phyloP scores from a whole-genome alignment of 2,113 vertebrate genomes.

The Rafetus swinhoei region DNA sequence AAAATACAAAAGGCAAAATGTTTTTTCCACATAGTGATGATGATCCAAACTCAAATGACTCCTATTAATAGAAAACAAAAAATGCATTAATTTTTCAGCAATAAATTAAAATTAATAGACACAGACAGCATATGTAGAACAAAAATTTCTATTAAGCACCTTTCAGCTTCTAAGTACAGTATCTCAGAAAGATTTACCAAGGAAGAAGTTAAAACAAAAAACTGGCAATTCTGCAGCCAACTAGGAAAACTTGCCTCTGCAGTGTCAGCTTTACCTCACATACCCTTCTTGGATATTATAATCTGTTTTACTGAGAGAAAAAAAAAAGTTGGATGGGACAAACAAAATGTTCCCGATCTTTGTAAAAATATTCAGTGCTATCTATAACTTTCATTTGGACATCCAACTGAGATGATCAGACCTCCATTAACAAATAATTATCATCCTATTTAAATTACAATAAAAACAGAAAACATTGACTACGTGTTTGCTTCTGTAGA shows the following conservation, averaged over 20 bases:
- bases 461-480: background rate
- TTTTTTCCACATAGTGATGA: slow-evolving; percentile 79
- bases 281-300: background rate
- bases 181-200: background rate
- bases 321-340: background rate
- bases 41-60: slow-evolving; percentile 54
- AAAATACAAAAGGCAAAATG: slow-evolving; percentile 69
- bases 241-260: background rate
- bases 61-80: slow-evolving; percentile 37
- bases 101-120: background rate
- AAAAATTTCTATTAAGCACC: background rate
- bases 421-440: background rate
- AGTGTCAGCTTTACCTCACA: background rate
- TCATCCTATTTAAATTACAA: background rate
- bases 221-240: background rate
- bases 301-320: background rate
- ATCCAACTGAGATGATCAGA: background rate
- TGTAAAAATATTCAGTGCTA: background rate
- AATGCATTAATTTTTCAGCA: background rate
- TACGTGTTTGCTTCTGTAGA: background rate
- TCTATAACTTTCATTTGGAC: background rate
- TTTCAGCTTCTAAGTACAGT: background rate
- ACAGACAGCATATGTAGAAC: background rate
- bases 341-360: background rate
- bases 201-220: background rate